A percentile compares a stretch with the other conserved stretches of the same genome.
These are phyloP conservation scores for Channallabes apus DNA, from an alignment of 2,797 vertebrate genomes.

Conservation along the genomic window DNA sequence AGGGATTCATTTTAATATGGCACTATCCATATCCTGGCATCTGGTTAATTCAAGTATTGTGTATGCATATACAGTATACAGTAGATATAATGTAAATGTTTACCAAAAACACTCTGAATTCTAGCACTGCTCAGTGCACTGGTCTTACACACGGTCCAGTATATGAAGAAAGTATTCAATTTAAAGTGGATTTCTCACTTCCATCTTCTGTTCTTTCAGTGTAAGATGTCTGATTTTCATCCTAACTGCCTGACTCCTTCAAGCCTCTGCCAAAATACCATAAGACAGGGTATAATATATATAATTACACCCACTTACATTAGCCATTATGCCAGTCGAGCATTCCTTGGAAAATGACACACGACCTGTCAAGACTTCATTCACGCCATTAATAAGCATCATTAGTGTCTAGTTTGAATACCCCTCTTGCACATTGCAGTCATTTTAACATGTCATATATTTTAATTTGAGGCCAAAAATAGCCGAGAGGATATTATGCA, in stretches of 20 bases:
- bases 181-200: slow-evolving; percentile 42
- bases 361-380: slow-evolving; percentile 98
- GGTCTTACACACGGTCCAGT: slow-evolving; percentile 65
- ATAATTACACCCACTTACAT: slow-evolving; percentile 99
- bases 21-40: not conserved
- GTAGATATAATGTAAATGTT: not conserved
- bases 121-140: slow-evolving; percentile 72
- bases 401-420: slow-evolving; percentile 99
- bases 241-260: slow-evolving; percentile 86
- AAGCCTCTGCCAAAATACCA: slow-evolving; percentile 98
- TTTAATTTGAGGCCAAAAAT: slow-evolving; percentile 99
- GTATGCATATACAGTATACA: too few relatives aligned
- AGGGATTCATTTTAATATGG: slow-evolving; percentile 28
- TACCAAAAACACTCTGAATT: slow-evolving; percentile 53
- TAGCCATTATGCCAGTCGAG: slow-evolving; percentile 96
- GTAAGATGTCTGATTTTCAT: slow-evolving; percentile 78
- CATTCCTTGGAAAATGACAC: slow-evolving; percentile 92
- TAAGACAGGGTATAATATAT: slow-evolving; percentile 96
- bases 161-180: slow-evolving; percentile 41
- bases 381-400: slow-evolving; percentile 99
- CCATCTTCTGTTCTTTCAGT: slow-evolving; percentile 66
- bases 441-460: slow-evolving; percentile 99
- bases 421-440: slow-evolving; percentile 99
- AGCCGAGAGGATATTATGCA: slow-evolving; percentile 93
- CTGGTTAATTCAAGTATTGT: not conserved